These are phyloP conservation scores for Apeltes quadracus DNA, from an alignment of 2,113 vertebrate species.

Conservation along the genomic window DNA sequence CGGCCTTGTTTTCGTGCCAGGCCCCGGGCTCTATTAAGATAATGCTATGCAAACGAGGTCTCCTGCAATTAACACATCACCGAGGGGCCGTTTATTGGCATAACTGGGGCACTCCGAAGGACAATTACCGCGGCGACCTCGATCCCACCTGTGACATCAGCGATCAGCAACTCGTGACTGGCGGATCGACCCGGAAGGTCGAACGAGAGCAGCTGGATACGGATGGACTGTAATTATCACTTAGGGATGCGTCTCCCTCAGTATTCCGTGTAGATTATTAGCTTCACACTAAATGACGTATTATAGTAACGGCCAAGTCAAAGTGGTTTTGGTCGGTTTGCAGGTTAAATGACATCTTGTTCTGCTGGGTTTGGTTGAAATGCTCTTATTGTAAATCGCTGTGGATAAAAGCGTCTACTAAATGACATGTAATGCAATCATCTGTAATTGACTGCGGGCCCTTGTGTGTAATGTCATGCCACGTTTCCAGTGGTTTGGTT, in stretches of 20 bases:
- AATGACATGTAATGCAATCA: no score
- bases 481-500: background rate
- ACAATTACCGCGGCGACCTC: constrained; percentile 84
- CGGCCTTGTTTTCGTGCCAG: constrained; percentile 78
- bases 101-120: constrained; percentile 94
- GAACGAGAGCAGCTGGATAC: constrained; percentile 58
- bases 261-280: background rate
- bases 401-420: no score
- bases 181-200: constrained; percentile 50
- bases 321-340: background rate
- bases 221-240: constrained; percentile 47
- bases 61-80: constrained; percentile 88
- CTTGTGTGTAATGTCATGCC: background rate
- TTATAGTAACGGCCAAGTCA: background rate
- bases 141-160: constrained; percentile 85
- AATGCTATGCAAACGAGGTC: constrained; percentile 98
- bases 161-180: constrained; percentile 73
- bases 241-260: constrained; percentile 9
- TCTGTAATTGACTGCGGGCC: background rate
- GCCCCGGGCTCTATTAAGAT: constrained; percentile 92
- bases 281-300: background rate
- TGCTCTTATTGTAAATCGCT: no score
- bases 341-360: background rate
- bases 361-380: no score
- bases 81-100: constrained; percentile 88